These are phyloP conservation scores for Diplosoma virens DNA, from an alignment of 23 tunicate species.

Conservation along the genomic window DNA sequence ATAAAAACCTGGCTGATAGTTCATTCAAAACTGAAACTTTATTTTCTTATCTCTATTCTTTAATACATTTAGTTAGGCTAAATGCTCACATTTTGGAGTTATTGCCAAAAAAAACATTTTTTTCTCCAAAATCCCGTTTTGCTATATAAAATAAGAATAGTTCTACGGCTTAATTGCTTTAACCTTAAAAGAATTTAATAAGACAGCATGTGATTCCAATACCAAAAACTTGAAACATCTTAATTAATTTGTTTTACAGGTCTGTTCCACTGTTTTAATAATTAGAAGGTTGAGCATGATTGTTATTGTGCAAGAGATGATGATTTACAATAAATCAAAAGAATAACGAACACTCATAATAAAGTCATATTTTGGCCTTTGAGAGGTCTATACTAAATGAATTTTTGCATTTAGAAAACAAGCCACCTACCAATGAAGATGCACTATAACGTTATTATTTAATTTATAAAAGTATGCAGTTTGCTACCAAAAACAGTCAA, in stretches of 20 bases:
- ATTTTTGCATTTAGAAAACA: neutral
- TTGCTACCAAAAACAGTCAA: neutral
- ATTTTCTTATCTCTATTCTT: neutral
- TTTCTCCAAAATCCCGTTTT: too few species aligned
- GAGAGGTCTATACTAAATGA: neutral
- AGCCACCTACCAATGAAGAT: slow-evolving; percentile 15
- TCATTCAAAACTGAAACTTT: neutral
- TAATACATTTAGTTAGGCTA: neutral
- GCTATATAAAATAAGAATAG: too few species aligned
- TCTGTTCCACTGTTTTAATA: neutral
- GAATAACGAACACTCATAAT: neutral
- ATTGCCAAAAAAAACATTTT: neutral
- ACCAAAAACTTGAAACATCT: neutral
- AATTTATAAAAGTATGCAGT: neutral
- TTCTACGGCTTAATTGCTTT: too few species aligned
- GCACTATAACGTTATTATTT: neutral
- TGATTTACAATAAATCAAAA: too few species aligned
- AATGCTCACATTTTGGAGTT: neutral
- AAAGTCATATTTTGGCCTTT: neutral
- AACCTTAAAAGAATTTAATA: too few species aligned
- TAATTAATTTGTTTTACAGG: neutral
- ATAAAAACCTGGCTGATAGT: slow-evolving; percentile 10
- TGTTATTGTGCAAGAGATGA: too few species aligned
- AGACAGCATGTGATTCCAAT: too few species aligned
- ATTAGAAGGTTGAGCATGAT: too few species aligned